Evolutionary conservation across 2,888 invertebrate genomes (phyloP).

Genomic region (Ectemnius lituratus): DNA sequence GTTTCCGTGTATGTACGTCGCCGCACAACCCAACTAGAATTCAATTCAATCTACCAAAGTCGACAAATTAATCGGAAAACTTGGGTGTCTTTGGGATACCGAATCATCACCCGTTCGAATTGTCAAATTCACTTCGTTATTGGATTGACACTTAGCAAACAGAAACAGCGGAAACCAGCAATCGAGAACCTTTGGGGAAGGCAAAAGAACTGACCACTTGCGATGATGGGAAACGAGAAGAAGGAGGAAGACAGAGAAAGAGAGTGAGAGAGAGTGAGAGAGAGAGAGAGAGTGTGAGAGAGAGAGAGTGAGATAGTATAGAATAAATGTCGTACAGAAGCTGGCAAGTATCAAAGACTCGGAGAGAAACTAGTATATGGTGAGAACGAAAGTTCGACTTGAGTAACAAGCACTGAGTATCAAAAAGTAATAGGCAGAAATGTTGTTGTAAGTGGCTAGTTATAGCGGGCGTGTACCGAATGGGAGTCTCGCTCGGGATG

Average conservation of each 20-base stretch:
- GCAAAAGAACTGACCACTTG: too few species aligned
- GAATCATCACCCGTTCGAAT: too few species aligned
- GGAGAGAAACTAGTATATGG: slow-evolving; percentile 15
- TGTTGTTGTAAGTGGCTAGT: slow-evolving; percentile 42
- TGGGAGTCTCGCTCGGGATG: slow-evolving; percentile 45
- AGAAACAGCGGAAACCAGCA: too few species aligned
- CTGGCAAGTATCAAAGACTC: slow-evolving; percentile 31
- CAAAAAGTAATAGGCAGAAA: slow-evolving; percentile 44
- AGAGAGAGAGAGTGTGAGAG: too few species aligned
- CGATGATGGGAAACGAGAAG: too few species aligned
- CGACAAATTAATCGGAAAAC: too few species aligned
- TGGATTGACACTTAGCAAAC: too few species aligned
- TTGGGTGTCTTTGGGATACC: too few species aligned
- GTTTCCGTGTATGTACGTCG: not conserved
- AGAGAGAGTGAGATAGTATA: slow-evolving; percentile 60
- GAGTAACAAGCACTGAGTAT: slow-evolving; percentile 68
- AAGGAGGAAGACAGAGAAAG: too few species aligned
- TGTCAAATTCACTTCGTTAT: too few species aligned
- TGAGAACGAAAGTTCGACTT: slow-evolving; percentile 61
- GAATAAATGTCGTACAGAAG: slow-evolving; percentile 43
- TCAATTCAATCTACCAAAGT: not conserved
- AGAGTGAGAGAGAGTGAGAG: too few species aligned
- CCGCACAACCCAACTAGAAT: not conserved
- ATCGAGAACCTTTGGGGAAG: too few species aligned
- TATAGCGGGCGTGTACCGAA: slow-evolving; percentile 57